Conservation (phyloP, 2,797 vertebrate species). For the Lophotriccus pileatus region DNA sequence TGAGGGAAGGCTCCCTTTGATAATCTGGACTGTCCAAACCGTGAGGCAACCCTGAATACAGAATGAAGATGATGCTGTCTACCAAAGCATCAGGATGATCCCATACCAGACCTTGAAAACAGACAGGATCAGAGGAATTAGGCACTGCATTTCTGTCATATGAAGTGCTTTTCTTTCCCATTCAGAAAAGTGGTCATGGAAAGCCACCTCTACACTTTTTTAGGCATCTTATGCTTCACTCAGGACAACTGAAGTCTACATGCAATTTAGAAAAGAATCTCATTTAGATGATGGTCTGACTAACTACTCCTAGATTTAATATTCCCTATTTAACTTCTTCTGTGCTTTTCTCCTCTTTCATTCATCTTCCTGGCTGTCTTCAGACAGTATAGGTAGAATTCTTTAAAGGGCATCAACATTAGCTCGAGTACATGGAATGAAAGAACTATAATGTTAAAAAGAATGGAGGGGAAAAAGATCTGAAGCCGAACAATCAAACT, state of each 20-base stretch:
- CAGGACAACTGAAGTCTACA: background rate
- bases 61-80: background rate
- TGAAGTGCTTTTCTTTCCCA: background rate
- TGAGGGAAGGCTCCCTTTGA: background rate
- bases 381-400: background rate
- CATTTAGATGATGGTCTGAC: background rate
- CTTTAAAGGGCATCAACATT: background rate
- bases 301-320: background rate
- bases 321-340: background rate
- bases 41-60: background rate
- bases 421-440: background rate
- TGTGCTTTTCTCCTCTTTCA: background rate
- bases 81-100: background rate
- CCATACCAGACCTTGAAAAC: background rate
- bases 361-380: background rate
- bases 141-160: background rate
- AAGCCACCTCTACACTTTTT: background rate
- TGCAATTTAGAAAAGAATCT: background rate
- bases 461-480: background rate
- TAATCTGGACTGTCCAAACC: background rate
- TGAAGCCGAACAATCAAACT: background rate
- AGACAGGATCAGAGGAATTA: background rate
- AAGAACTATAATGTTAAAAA: background rate
- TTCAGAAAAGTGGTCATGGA: background rate
- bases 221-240: background rate